Evolutionary conservation across 2,888 invertebrate species (phyloP).

Genomic region (Emmelina monodactyla): DNA sequence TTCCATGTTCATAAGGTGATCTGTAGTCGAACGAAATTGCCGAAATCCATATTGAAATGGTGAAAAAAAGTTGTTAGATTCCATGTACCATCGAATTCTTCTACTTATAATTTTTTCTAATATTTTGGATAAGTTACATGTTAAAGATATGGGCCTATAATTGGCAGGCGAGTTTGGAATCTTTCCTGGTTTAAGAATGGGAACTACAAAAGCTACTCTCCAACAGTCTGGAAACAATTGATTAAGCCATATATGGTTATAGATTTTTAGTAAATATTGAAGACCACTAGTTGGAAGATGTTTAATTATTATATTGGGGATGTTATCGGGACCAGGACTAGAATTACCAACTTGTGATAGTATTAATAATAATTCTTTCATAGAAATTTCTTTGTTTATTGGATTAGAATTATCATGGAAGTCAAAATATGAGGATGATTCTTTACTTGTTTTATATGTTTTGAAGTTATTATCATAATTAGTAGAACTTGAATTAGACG

Average conservation of each 20-base stretch:
- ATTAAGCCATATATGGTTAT: constrained; percentile 6
- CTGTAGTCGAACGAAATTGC: no score
- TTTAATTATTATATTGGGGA: constrained; percentile 13
- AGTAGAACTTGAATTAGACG: constrained; percentile 9
- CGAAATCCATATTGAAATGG: no score
- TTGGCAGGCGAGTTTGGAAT: no score
- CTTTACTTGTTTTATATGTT: constrained; percentile 1
- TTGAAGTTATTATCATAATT: constrained; percentile 11
- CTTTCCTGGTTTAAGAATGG: constrained; percentile 15
- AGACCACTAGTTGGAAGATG: constrained; percentile 9
- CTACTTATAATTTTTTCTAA: no score
- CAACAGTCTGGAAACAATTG: constrained; percentile 14
- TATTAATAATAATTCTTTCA: constrained; percentile 12
- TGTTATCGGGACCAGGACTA: constrained; percentile 12
- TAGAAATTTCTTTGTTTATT: constrained; percentile 5
- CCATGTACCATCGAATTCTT: no score
- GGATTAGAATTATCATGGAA: constrained; percentile 4
- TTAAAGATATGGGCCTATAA: no score
- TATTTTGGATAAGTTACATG: no score
- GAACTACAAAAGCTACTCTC: constrained; percentile 13
- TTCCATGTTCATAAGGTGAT: no score
- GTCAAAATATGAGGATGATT: background rate
- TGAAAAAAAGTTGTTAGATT: no score
- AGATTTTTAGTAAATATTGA: constrained; percentile 7
- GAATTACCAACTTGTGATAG: background rate